Base-by-base conservation (phyloP, 2,888 invertebrate species). In the Drosophila parthenogenetica region DNA sequence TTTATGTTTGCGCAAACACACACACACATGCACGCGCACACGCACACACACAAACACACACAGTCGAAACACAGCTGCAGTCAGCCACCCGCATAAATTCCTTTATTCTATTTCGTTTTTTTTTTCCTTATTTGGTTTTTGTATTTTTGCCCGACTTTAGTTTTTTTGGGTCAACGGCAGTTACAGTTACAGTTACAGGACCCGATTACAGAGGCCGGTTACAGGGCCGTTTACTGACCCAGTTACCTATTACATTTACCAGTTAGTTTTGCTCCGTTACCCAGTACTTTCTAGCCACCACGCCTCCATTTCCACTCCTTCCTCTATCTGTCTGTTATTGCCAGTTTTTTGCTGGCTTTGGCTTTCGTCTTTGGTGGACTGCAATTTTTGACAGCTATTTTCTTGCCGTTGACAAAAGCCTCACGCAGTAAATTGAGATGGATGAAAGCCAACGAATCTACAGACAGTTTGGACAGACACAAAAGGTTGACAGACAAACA, bases 351-450 rank as follows among this genome's bases (percentile, higher is more conserved):
- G 22, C 22, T 25, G 51, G 17, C 37, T 43, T 59, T 7, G 48
- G 10, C 13, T 46, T 43, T 50, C 35, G 37, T 57, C 19, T 54
- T 40, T 42, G 16, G 51, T 48, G 50, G 51, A 37, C 65, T 67
- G 77, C 69, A 74, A 66, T 74, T 77, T 74, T 68, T 71, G 81
- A 81, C 84, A 79, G 72, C 75, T 71, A 84, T 83, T 84, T 84
- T 83, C 82, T 82, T 80, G 72, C 68, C 82, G 82, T 76, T 82
- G 85, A 82, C 82, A 82, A 82, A 82, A 80, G 85, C 79, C 79
- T 80, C 72, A 80, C 80, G 79, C 80, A 77, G 80, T 84, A 83
- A 83, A 83, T 84, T 84, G 85, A 83, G 82, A 84, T 83, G 81
- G 82, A 83, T 79, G 79, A 66, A 73, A 76, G 66, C 58, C 69